Evolutionary conservation across 2,797 vertebrate genomes (phyloP).

Genomic region (Leucoraja ocellata): DNA sequence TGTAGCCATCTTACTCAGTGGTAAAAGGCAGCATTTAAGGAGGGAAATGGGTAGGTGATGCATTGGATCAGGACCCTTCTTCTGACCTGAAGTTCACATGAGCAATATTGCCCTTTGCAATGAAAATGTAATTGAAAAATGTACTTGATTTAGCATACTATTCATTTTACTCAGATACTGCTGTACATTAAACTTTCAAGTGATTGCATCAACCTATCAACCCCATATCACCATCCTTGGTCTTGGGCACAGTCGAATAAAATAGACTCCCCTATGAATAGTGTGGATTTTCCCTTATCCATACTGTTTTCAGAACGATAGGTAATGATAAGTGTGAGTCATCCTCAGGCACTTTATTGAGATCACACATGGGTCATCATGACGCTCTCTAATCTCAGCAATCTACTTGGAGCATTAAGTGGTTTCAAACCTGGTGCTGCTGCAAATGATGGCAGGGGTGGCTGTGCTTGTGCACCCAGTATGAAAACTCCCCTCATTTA

Average conservation of each 20-base stretch:
- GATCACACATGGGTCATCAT: neutral
- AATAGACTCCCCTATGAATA: neutral
- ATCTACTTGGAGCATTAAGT: neutral
- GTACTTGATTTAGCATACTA: neutral
- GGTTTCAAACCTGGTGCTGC: neutral
- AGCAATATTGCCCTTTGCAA: neutral
- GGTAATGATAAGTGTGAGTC: neutral
- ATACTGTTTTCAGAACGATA: neutral
- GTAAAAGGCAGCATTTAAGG: neutral
- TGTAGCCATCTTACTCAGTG: neutral
- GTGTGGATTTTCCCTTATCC: neutral
- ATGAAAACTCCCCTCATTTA: neutral
- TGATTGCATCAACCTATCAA: neutral
- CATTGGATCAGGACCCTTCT: too few relatives aligned
- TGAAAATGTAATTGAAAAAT: neutral
- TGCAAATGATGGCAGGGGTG: neutral
- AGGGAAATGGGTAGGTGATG: too few relatives aligned
- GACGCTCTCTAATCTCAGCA: neutral
- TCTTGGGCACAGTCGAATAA: neutral
- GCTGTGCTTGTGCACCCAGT: neutral
- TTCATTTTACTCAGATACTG: neutral
- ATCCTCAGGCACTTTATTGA: neutral
- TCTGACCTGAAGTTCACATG: too few relatives aligned
- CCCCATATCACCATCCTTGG: neutral
- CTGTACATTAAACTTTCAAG: too few relatives aligned